Conservation (phyloP, 2,797 vertebrate genomes). For the Alfaro cultratus region DNA sequence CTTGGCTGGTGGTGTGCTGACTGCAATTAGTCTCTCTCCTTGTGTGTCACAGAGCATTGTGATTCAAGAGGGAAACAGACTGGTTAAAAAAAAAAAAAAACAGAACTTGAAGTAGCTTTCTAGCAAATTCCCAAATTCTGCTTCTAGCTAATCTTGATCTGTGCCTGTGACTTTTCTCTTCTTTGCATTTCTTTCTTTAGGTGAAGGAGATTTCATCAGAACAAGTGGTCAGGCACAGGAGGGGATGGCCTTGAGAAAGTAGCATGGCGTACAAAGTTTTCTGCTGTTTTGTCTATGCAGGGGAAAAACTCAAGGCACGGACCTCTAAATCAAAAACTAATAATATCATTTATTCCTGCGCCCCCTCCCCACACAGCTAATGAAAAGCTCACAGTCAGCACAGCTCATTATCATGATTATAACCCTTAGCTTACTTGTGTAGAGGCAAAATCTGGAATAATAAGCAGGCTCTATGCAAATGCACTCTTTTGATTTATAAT, state of each 20-base stretch:
- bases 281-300: conserved; percentile 62
- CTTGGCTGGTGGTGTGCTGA: conserved; percentile 52
- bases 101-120: conserved; percentile 61
- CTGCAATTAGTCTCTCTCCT: conserved; percentile 68
- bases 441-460: conserved; percentile 81
- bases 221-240: conserved; percentile 48
- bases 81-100: conserved; percentile 13
- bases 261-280: conserved; percentile 44
- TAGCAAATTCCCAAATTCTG: conserved; percentile 54
- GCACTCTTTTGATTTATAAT: conserved; percentile 87
- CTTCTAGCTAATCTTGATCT: conserved; percentile 52
- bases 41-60: conserved; percentile 39
- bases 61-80: conserved; percentile 35
- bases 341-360: conserved; percentile 76
- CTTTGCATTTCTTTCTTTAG: conserved; percentile 12
- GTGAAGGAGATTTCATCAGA: conserved; percentile 57
- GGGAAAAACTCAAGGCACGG: conserved; percentile 48
- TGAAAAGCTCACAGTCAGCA: conserved; percentile 83
- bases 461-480: conserved; percentile 85
- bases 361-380: conserved; percentile 77
- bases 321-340: conserved; percentile 80
- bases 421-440: conserved; percentile 78
- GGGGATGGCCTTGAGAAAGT: conserved; percentile 10
- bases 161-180: neutral
- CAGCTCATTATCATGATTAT: conserved; percentile 82